These are phyloP conservation scores for Lutraria rhynchaena DNA, from an alignment of 1,140 invertebrate species.

Conservation along the genomic window DNA sequence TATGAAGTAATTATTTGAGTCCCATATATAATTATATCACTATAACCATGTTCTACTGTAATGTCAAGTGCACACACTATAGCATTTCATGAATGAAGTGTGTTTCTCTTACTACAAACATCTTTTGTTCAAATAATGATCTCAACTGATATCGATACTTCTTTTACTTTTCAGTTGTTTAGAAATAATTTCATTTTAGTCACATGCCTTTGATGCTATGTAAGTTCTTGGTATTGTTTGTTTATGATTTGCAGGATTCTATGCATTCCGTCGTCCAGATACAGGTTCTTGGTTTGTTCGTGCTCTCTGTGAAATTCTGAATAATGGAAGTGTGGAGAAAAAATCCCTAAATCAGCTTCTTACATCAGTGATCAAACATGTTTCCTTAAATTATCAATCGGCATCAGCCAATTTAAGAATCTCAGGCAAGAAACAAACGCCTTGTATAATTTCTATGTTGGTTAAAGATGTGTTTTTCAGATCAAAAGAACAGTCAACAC, in stretches of 20 bases:
- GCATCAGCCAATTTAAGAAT: constrained; percentile 90
- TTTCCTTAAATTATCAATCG: constrained; percentile 94
- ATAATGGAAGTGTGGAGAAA: constrained; percentile 83
- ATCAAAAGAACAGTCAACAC: neutral
- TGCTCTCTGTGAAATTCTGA: constrained; percentile 91
- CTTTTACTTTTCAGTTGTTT: too few relatives aligned
- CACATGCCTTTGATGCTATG: too few relatives aligned
- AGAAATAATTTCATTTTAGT: too few relatives aligned
- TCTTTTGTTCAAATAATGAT: too few relatives aligned
- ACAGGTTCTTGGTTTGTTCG: constrained; percentile 96
- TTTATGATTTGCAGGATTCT: constrained; percentile 86
- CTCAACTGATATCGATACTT: too few relatives aligned
- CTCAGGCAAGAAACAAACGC: constrained; percentile 94
- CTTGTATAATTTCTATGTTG: constrained; percentile 37
- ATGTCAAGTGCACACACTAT: too few relatives aligned
- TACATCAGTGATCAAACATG: constrained; percentile 92
- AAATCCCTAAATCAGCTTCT: constrained; percentile 91
- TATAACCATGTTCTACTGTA: too few relatives aligned
- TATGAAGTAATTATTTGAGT: too few relatives aligned
- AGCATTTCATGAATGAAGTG: too few relatives aligned
- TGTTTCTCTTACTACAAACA: too few relatives aligned
- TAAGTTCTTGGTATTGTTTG: too few relatives aligned
- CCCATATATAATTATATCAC: too few relatives aligned
- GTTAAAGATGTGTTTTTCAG: constrained; percentile 43
- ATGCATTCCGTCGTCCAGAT: constrained; percentile 96